Base-by-base conservation (phyloP, 92 coral and sea anemone species). In the Umimayanthus kanabou region DNA sequence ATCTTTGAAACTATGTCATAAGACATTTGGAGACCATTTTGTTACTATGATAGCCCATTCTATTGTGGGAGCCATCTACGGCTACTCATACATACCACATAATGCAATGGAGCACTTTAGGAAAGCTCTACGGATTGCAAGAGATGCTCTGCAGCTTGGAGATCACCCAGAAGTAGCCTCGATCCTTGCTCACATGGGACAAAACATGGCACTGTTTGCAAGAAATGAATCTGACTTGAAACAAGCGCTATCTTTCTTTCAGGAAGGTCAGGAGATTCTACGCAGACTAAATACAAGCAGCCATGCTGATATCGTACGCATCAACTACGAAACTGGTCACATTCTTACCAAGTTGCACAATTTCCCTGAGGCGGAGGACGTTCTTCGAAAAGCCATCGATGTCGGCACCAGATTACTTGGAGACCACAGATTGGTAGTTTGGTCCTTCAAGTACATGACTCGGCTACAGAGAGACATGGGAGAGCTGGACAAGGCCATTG, bases 391-490 rank as follows among this genome's bases (percentile, higher is more conserved):
- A 73, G 77, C 77, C 22, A 29, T 11, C 4, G 77, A 13, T 29
- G 77, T 73, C 77, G 77, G 47, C 23, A 73, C 39, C 42, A 37
- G 43, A 29, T 37, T 73, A 10, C 77, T 73, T 73, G 77, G 77
- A 73, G 77, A 73, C 47, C 77, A 73, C 77, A 73, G 22, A 73
- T 73, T 73, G 43, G 77, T 73, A 29, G 77, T 28, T 37, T 73
- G 77, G 77, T 73, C 77, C 43, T 73, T 73, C 77, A 73, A 73
- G 77, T 73, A 73, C 43, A 73, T 73, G 77, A 4, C 47, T 73
- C 77, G 77, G 39, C 43, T 73, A 25, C 80, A 77, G 39, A 23
- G 80, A 39, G 80, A 77, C 80, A 77, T 18, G 53, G 61, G 80
- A 45, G 20, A 45, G 16, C 15, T 43, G 5, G 26, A 11, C 29